phyloP scores from a whole-genome alignment of 2,113 vertebrate species.

The Himantopus leucocephalus region DNA sequence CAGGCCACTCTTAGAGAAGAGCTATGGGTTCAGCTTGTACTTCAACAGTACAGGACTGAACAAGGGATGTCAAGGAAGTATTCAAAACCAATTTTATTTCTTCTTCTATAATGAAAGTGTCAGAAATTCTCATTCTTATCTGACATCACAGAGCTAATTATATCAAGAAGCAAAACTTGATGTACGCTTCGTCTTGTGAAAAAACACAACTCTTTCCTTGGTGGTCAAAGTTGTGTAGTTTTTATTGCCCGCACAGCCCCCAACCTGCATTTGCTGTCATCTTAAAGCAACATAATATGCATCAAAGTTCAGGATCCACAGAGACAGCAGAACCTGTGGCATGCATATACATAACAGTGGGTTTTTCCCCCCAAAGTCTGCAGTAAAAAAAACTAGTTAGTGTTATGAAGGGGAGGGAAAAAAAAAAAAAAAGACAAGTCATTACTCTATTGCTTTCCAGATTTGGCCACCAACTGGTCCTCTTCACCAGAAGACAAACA shows the following conservation, averaged over 20 bases:
- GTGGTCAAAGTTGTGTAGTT: background rate
- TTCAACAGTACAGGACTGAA: background rate
- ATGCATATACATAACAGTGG: rapidly evolving
- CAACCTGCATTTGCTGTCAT: background rate
- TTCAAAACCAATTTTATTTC: background rate
- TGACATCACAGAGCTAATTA: background rate
- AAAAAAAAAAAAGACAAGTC: background rate
- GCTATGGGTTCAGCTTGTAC: background rate
- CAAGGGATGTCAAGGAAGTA: background rate
- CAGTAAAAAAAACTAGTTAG: background rate
- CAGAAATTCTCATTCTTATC: background rate
- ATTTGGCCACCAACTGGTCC: background rate
- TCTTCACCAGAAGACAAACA: background rate
- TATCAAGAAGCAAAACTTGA: background rate
- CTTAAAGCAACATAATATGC: background rate
- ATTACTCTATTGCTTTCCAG: background rate
- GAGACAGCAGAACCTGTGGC: background rate
- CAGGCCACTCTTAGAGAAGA: background rate
- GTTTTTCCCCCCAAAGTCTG: background rate
- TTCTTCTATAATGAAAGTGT: background rate
- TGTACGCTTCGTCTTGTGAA: background rate
- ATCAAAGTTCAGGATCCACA: background rate
- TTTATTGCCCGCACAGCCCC: no score
- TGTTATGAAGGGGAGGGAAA: background rate
- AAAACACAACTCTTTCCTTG: background rate